phyloP scores from a whole-genome alignment of 2,113 vertebrate genomes.

The Nestor notabilis region DNA sequence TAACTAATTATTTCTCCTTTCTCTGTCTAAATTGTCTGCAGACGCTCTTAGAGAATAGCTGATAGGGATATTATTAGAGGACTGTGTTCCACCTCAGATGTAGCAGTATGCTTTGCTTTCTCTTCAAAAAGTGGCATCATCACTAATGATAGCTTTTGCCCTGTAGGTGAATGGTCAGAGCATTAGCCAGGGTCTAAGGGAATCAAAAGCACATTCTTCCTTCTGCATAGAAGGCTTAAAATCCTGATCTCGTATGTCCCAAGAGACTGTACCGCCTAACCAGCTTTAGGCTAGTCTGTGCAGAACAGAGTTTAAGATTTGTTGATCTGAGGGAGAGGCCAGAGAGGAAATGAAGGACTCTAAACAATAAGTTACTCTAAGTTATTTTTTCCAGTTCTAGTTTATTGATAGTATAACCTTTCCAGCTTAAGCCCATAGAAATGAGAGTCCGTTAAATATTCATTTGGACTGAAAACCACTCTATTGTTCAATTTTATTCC shows the following conservation, averaged over 20 bases:
- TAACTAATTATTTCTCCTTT: background rate
- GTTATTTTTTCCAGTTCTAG: background rate
- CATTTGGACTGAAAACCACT: background rate
- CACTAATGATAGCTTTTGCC: background rate
- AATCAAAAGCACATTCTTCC: background rate
- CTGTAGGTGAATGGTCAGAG: background rate
- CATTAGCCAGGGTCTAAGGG: background rate
- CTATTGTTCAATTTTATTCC: background rate
- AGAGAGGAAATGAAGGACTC: background rate
- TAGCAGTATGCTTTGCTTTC: background rate
- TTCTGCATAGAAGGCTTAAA: background rate
- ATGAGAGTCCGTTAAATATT: background rate
- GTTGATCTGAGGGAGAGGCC: background rate
- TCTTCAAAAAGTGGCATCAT: background rate
- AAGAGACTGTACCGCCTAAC: background rate
- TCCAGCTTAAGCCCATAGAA: background rate
- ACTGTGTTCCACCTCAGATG: background rate
- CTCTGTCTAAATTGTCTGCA: background rate
- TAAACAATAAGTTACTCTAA: background rate
- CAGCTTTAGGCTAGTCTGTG: background rate
- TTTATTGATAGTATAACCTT: background rate
- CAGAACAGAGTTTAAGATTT: background rate
- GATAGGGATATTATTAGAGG: background rate
- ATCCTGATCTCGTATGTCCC: background rate
- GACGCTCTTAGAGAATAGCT: background rate